A percentile compares a stretch with the other conserved stretches of the same genome.
phyloP scores from a whole-genome alignment of 2,797 vertebrate species.

The Cynodonichthys magdalenae region DNA sequence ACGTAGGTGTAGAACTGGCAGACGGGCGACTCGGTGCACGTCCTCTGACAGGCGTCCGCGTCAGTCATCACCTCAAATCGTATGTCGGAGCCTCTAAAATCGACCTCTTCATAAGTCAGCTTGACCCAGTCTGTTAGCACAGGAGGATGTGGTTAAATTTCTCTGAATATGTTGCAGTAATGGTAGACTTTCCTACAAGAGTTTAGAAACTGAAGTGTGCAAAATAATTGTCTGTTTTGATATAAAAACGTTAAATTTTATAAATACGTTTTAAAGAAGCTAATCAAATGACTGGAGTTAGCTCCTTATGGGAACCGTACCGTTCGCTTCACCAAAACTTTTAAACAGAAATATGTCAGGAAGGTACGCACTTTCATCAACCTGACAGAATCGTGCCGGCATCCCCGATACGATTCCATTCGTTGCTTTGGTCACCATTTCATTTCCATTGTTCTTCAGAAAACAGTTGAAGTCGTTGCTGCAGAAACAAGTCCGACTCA shows the following conservation, averaged over 20 bases:
- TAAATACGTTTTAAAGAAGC: no score
- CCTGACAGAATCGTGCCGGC: constrained; percentile 50
- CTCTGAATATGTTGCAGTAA: no score
- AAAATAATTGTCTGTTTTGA: no score
- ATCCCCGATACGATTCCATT: constrained; percentile 51
- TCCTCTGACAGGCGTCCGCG: constrained; percentile 44
- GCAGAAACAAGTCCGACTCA: not conserved
- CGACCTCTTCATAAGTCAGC: constrained; percentile 9
- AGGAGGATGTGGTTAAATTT: constrained; percentile 5
- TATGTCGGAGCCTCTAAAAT: constrained; percentile 54
- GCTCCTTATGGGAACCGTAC: no score
- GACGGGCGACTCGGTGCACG: constrained; percentile 49
- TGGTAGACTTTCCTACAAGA: no score
- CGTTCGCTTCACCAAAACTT: no score
- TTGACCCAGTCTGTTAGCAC: constrained; percentile 56
- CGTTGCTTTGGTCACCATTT: not conserved
- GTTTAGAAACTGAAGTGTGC: no score
- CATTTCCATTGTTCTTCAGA: constrained; percentile 50
- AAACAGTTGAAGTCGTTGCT: constrained; percentile 41
- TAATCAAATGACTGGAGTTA: no score
- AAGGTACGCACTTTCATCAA: constrained; percentile 35
- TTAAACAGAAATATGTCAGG: no score
- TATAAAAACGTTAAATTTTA: no score
- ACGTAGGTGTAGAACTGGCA: constrained; percentile 73
- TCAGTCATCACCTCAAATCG: constrained; percentile 22